Percentiles rank a stretch among this genome's conserved stretches.
Conservation (phyloP, 2,888 invertebrate genomes). For the Celastrina argiolus region DNA sequence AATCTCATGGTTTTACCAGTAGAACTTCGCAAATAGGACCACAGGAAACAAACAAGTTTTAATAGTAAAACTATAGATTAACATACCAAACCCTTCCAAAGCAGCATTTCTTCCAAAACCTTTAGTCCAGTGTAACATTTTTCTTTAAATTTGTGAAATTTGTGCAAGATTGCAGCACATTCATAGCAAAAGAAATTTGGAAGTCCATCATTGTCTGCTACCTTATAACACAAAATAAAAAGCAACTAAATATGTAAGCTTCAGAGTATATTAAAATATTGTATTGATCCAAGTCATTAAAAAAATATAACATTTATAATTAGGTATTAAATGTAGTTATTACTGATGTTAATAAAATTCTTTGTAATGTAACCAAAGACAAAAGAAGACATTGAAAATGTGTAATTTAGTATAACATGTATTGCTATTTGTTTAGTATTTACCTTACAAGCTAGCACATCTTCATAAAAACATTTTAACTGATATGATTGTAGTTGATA, state of each 20-base stretch:
- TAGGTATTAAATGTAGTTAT: too few species aligned
- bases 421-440: constrained; percentile 38
- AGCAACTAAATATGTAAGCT: neutral
- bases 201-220: constrained; percentile 48
- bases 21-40: too few species aligned
- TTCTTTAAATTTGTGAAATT: constrained; percentile 60
- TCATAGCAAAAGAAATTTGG: constrained; percentile 60
- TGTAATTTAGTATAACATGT: too few species aligned
- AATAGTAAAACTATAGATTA: neutral
- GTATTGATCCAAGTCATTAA: too few species aligned
- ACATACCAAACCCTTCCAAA: constrained; percentile 54
- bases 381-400: too few species aligned
- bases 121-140: constrained; percentile 53
- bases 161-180: constrained; percentile 54
- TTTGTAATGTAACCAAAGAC: too few species aligned
- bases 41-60: neutral
- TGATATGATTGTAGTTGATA: constrained; percentile 36
- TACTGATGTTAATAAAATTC: too few species aligned
- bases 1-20: too few species aligned
- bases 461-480: constrained; percentile 56
- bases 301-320: too few species aligned
- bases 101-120: constrained; percentile 46
- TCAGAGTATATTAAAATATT: too few species aligned
- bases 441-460: constrained; percentile 52
- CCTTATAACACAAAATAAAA: constrained; percentile 39